phyloP scores from a whole-genome alignment of 2,113 vertebrate species.

The Carlito syrichta region DNA sequence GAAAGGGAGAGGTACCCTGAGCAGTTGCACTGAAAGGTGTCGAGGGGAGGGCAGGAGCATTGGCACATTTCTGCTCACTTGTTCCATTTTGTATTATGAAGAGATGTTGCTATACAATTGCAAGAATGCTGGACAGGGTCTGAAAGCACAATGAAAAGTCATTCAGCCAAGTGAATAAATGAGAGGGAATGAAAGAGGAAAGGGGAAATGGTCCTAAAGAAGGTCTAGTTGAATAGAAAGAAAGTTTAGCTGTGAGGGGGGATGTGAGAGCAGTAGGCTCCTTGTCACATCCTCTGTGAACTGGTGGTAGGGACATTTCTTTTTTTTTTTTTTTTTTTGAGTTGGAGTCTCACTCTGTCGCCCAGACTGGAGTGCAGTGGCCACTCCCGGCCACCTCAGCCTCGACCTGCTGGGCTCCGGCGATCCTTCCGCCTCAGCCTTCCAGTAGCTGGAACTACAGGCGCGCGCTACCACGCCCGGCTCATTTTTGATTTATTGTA shows the following conservation, averaged over 20 bases:
- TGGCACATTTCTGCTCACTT: neutral
- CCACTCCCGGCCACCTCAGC: no score
- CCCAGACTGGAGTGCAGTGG: no score
- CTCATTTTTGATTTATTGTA: no score
- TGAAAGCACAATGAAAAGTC: neutral
- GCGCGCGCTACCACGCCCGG: no score
- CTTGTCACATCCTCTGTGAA: neutral
- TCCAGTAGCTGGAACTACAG: no score
- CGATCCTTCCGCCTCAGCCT: no score
- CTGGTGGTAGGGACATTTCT: neutral
- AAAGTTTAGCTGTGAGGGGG: neutral
- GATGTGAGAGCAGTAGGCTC: neutral
- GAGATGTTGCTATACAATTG: neutral
- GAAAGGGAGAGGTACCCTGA: rapidly evolving
- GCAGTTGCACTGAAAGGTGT: neutral
- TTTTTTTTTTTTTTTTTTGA: no score
- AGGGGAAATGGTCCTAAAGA: neutral
- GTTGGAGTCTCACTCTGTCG: no score
- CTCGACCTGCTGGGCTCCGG: no score
- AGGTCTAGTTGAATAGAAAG: neutral
- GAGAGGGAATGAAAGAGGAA: neutral
- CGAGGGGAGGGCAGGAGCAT: neutral
- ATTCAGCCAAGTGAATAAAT: neutral
- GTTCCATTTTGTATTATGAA: neutral
- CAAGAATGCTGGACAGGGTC: neutral